A percentile compares a stretch with the other conserved stretches of the same genome.
Evolutionary conservation across 2,797 vertebrate genomes (phyloP).

Genomic region (Perodicticus potto): DNA sequence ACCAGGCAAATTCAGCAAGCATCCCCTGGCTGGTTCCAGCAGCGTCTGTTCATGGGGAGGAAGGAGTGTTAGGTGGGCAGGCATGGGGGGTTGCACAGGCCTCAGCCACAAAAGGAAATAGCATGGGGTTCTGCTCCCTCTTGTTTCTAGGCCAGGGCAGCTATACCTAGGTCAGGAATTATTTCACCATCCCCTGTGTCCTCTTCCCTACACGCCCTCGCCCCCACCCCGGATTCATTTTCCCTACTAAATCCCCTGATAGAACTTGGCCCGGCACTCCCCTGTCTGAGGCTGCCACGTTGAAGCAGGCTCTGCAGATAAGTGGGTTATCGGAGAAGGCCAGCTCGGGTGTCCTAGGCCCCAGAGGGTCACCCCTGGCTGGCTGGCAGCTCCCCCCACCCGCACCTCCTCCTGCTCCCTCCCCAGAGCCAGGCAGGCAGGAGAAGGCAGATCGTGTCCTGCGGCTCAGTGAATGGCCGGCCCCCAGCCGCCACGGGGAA

Average conservation of each 20-base stretch:
- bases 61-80: neutral
- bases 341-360: constrained; percentile 81
- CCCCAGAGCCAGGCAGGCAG: constrained; percentile 63
- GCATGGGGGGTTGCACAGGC: no score
- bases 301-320: constrained; percentile 73
- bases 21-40: neutral
- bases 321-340: constrained; percentile 84
- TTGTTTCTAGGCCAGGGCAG: neutral
- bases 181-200: constrained; percentile 22
- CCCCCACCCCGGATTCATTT: neutral
- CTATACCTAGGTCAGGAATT: constrained; percentile 53
- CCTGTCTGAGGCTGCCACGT: constrained; percentile 76
- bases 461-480: constrained; percentile 6
- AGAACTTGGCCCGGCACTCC: constrained; percentile 61
- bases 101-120: neutral
- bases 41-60: neutral
- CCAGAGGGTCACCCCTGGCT: constrained; percentile 72
- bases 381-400: constrained; percentile 69
- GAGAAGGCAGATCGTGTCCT: constrained; percentile 71
- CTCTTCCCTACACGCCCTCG: constrained; percentile 45
- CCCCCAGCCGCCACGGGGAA: constrained; percentile 75
- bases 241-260: constrained; percentile 75
- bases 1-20: neutral
- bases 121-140: neutral
- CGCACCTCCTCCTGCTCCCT: constrained; percentile 53